Evolutionary conservation across 1,140 invertebrate species (phyloP), one percentile per base, ranked within the genome.

Genomic region (Pomacea maculata): DNA sequence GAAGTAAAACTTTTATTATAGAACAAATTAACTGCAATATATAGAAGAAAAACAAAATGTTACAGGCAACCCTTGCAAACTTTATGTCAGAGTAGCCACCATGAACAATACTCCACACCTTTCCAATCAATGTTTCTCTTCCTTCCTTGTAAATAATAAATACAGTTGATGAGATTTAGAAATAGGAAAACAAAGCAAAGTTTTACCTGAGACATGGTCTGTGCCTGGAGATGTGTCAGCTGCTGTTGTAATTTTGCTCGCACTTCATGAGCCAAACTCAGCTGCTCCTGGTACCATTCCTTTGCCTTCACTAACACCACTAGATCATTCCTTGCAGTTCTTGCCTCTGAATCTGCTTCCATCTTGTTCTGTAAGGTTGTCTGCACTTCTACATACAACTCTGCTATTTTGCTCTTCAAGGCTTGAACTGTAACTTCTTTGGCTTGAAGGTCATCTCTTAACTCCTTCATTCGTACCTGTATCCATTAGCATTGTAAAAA

Each of bases 271-370:
- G 90, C 87, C 15, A 81, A 29, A 76, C 90, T 87, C 64, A 93
- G 85, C 81, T 93, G 92, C 45, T 92, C 87, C 85, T 91, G 89
- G 82, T 92, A 93, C 92, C 92, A 93, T 57, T 92, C 89, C 81
- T 91, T 92, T 12, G 91, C 88, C 82, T 90, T 91, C 68, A 89
- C 84, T 34, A 92, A 81, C 19, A 90, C 86, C 29, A 86, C 86
- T 29, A 92, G 86, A 80, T 92, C 92, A 85, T 85, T 89, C 71
- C 88, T 86, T n/a, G 90, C 83, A 77, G 87, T 87, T 72, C 88
- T 82, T 19, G 89, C 84, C 77, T 92, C 91, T 83, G 88, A 90
- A 78, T 92, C 91, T 19, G 89, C 80, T 70, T 91, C 90, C 77
- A 91, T 87, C 84, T 92, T 92, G 17, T 83, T 80, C 81, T 92